Percentiles rank a stretch among this genome's conserved stretches.
These are phyloP conservation scores for Cantharis lateralis DNA, from an alignment of 2,888 invertebrate genomes.

Conservation along the genomic window DNA sequence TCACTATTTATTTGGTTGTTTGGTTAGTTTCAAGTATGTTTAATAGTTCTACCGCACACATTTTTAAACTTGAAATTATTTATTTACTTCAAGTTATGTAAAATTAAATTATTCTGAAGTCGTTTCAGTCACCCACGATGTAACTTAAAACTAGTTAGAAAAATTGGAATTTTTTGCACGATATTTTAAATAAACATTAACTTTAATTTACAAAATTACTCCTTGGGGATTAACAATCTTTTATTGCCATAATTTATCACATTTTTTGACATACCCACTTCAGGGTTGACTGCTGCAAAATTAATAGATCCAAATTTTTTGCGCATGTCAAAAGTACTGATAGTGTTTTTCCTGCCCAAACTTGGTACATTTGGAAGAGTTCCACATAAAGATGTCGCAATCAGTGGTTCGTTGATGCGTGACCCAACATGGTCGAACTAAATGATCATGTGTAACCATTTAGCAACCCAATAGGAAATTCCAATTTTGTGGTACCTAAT, in stretches of 20 bases:
- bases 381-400: neutral
- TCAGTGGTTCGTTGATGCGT: neutral
- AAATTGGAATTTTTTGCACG: neutral
- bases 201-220: neutral
- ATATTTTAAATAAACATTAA: neutral
- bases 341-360: neutral
- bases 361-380: neutral
- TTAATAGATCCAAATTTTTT: neutral
- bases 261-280: neutral
- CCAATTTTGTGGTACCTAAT: neutral
- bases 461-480: neutral
- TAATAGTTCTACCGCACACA: conserved; percentile 48
- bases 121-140: conserved; percentile 43
- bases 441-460: neutral
- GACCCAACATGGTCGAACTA: neutral
- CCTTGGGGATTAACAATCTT: neutral
- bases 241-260: neutral
- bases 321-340: neutral
- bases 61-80: conserved; percentile 45
- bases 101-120: conserved; percentile 46
- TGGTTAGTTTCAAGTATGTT: conserved; percentile 38
- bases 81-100: conserved; percentile 47
- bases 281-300: neutral
- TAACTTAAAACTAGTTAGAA: conserved; percentile 6
- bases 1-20: conserved; percentile 32